Percentiles rank a stretch among this genome's conserved stretches.
Conservation (phyloP, 2,888 invertebrate genomes). For the Ophonus ardosiacus region DNA sequence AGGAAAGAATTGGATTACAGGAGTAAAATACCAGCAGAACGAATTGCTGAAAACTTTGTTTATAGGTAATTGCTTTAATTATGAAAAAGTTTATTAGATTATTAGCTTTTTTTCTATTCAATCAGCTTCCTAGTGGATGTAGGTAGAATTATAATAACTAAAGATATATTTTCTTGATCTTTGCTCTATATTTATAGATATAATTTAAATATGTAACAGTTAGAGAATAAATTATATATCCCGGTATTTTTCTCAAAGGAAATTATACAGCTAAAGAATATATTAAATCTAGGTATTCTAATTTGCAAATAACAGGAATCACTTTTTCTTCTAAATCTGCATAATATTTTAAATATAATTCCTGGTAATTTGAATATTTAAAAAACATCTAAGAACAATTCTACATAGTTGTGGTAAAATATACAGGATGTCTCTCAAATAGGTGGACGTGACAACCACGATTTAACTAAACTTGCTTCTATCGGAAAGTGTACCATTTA, state of each 20-base stretch:
- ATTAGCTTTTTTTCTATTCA: not conserved
- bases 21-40: too few species aligned
- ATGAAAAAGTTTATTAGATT: not conserved
- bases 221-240: conserved; percentile 51
- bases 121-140: not conserved
- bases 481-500: too few species aligned
- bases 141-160: conserved; percentile 6
- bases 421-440: too few species aligned
- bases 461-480: too few species aligned
- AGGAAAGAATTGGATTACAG: too few species aligned
- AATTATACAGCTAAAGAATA: conserved; percentile 46
- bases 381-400: not conserved
- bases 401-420: not conserved
- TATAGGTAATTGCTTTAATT: not conserved
- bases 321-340: conserved; percentile 24
- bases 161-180: not conserved
- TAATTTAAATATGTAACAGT: conserved; percentile 50
- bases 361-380: conserved; percentile 23
- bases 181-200: conserved; percentile 43
- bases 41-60: too few species aligned
- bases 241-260: conserved; percentile 22
- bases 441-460: too few species aligned
- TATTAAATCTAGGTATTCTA: conserved; percentile 35
- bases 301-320: conserved; percentile 48
- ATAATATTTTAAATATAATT: conserved; percentile 27